Evolutionary conservation across 2,888 invertebrate genomes (phyloP).

Genomic region (Drosophila engyochracea): DNA sequence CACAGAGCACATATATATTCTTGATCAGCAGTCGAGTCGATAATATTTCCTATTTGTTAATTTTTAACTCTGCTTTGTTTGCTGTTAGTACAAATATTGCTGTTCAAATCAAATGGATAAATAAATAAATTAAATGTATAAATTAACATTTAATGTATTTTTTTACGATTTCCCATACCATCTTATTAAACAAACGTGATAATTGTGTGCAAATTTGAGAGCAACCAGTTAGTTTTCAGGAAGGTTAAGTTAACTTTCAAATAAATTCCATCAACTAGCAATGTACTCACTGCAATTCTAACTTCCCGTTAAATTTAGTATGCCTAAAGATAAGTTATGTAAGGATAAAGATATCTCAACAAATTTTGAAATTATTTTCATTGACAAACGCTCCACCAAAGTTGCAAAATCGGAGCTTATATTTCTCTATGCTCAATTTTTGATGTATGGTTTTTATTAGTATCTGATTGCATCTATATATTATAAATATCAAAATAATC

Average conservation of each 20-base stretch:
- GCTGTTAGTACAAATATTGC: background rate
- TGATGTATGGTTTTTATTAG: background rate
- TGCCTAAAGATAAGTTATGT: background rate
- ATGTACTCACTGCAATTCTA: background rate
- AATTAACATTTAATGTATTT: background rate
- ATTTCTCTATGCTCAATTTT: background rate
- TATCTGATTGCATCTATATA: background rate
- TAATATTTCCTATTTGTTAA: background rate
- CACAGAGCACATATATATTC: background rate
- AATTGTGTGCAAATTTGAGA: background rate
- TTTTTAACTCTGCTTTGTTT: background rate
- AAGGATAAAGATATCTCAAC: background rate
- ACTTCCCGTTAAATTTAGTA: background rate
- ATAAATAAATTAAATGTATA: background rate
- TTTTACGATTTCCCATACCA: background rate
- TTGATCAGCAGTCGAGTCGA: background rate
- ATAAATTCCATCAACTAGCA: background rate
- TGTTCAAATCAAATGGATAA: background rate
- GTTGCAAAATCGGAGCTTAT: background rate
- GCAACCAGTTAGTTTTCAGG: background rate
- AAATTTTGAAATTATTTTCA: background rate
- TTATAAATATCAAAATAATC: slow-evolving; percentile 12
- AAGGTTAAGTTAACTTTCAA: no score
- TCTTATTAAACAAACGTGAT: background rate
- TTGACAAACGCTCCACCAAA: background rate